phyloP scores from a whole-genome alignment of 2,797 vertebrate species.

The Arnoldichthys spilopterus region DNA sequence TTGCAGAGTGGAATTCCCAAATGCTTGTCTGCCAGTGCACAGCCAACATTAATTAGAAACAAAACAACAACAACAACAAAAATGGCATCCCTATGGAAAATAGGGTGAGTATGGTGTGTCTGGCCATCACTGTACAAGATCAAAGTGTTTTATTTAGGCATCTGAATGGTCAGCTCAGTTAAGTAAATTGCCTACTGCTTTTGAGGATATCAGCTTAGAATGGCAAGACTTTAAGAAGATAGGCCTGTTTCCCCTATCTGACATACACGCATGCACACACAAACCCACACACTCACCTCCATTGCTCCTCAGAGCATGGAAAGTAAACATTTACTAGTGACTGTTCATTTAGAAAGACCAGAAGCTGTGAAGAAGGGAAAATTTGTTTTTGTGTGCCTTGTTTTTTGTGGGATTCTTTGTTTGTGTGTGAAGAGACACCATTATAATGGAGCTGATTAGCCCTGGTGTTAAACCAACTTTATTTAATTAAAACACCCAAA shows the following conservation, averaged over 20 bases:
- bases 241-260: conserved; percentile 56
- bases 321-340: neutral
- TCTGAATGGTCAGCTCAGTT: conserved; percentile 55
- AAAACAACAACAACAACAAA: conserved; percentile 22
- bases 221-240: conserved; percentile 57
- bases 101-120: conserved; percentile 58
- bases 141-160: conserved; percentile 65
- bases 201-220: conserved; percentile 60
- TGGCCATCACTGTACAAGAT: conserved; percentile 66
- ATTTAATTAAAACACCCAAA: neutral
- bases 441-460: neutral
- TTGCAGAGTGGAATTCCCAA: conserved; percentile 64
- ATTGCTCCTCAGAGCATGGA: neutral
- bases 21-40: conserved; percentile 56
- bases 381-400: no score
- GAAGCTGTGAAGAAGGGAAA: neutral
- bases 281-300: neutral
- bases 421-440: neutral
- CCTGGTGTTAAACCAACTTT: neutral
- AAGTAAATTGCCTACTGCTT: conserved; percentile 53
- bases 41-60: conserved; percentile 68
- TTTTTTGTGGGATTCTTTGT: no score
- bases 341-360: neutral
- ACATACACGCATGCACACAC: conserved; percentile 39
- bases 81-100: conserved; percentile 54